Base-by-base conservation (phyloP, 1,140 invertebrate genomes). In the Macrotrachela quadricornifera region DNA sequence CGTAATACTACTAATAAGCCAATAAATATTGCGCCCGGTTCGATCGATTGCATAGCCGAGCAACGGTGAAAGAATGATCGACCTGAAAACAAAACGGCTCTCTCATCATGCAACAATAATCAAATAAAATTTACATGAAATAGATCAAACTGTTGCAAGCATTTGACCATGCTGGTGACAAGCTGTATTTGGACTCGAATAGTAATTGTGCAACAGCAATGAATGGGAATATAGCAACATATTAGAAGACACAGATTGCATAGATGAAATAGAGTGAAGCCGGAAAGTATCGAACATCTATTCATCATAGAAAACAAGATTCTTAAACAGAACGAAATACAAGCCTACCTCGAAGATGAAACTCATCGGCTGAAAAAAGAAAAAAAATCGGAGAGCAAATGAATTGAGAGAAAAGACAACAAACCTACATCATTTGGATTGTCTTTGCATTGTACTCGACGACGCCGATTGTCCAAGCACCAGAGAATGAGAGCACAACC, bases 171-270 rank as follows among this genome's bases (percentile, higher is more conserved):
- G 75, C 71, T 13, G 80, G 75, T 0, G 69, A 63, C 54, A 79
- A 78, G 17, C 40, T 37, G 13, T 45, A 55, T 50, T 50, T 55
- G 40, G 38, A 38, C 4, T 42, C 49, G 49, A 52, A 46, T 63
- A 82, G 83, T 80, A 74, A 88, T 84, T 90, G 82, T 68, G 85
- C 90, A 39, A 95, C 68, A 10, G 83, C 82, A 66, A 95, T 84
- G 62, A 96, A 95, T 16, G 90, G 88, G 66, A 95, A 95, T 57
- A 95, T 86, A 9, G 87, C 81, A 15, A 90, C 78, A 69, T 96
- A 96, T 68, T 94, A 96, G 2, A 80, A 75, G 8, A 95, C 82
- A 72, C 88, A 94, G 55, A 92, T 84, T 6, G 83, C 62, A 42
- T 79, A 77, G 15, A 94, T 75, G 18, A 95, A 69, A 88, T 88